Percentiles rank a stretch among this genome's conserved stretches.
Evolutionary conservation across 2,888 invertebrate genomes (phyloP).

Genomic region (Rhagonycha fulva): DNA sequence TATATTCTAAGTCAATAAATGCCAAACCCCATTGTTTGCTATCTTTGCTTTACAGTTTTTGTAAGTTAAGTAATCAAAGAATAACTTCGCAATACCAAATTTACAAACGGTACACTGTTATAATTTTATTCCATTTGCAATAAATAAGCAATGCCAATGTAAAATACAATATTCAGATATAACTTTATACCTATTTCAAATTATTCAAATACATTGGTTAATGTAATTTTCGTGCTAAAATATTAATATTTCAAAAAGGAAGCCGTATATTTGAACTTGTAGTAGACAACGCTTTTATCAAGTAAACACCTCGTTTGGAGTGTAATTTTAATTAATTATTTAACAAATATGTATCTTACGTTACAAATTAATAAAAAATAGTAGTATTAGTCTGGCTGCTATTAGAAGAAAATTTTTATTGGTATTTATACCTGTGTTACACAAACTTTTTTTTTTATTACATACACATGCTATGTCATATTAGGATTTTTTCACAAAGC

Average conservation of each 20-base stretch:
- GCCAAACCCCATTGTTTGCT: background rate
- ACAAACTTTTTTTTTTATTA: background rate
- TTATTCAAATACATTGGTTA: no score
- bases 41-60: background rate
- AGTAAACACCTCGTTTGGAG: background rate
- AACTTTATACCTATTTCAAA: background rate
- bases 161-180: background rate
- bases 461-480: background rate
- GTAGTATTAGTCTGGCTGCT: no score
- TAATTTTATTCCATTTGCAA: background rate
- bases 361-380: no score
- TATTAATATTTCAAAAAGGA: background rate
- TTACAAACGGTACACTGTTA: background rate
- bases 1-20: background rate
- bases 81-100: background rate
- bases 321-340: background rate
- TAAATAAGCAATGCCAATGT: background rate
- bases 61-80: background rate
- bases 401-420: no score
- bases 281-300: background rate
- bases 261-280: background rate
- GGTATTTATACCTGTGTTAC: no score
- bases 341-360: background rate
- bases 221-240: background rate
- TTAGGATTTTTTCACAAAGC: background rate